Evolutionary conservation across 2,888 invertebrate genomes (phyloP).

Genomic region (Bellardia bayeri): DNA sequence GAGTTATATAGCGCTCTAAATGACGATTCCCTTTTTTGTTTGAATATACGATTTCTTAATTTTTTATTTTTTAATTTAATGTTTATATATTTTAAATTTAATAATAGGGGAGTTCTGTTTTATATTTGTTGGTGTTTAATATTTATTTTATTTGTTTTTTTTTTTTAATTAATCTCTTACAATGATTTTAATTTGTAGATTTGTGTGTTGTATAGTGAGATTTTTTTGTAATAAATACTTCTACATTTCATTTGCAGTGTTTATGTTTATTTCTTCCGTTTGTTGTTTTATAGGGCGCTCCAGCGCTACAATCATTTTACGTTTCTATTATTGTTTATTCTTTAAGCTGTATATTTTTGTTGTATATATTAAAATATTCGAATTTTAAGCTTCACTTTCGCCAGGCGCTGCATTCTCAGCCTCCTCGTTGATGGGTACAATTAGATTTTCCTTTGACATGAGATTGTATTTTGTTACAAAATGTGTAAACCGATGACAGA

Average conservation of each 20-base stretch:
- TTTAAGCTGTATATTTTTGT: slow-evolving; percentile 47
- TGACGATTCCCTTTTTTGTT: slow-evolving; percentile 44
- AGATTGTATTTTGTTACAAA: slow-evolving; percentile 99
- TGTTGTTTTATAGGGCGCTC: slow-evolving; percentile 46
- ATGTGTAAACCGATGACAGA: slow-evolving; percentile 97
- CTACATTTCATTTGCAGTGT: slow-evolving; percentile 51
- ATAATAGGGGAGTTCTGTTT: slow-evolving; percentile 35
- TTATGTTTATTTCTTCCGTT: slow-evolving; percentile 28
- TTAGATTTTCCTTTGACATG: slow-evolving; percentile 99
- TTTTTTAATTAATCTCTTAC: slow-evolving; percentile 61
- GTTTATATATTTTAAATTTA: slow-evolving; percentile 21
- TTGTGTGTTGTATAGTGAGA: slow-evolving; percentile 60
- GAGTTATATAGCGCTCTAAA: slow-evolving; percentile 58
- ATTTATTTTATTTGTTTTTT: slow-evolving; percentile 39
- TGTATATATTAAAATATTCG: slow-evolving; percentile 37
- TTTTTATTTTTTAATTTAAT: slow-evolving; percentile 25
- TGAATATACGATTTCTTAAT: slow-evolving; percentile 49
- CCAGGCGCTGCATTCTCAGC: slow-evolving; percentile 85
- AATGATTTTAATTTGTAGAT: slow-evolving; percentile 67
- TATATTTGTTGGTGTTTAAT: slow-evolving; percentile 60
- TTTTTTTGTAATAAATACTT: slow-evolving; percentile 54
- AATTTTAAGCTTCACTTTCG: slow-evolving; percentile 85
- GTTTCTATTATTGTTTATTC: slow-evolving; percentile 53
- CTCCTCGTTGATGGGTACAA: slow-evolving; percentile 97
- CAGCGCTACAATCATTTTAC: slow-evolving; percentile 57